Evolutionary conservation across 2,888 invertebrate genomes (phyloP).

Genomic region (Rhamnusium bicolor): DNA sequence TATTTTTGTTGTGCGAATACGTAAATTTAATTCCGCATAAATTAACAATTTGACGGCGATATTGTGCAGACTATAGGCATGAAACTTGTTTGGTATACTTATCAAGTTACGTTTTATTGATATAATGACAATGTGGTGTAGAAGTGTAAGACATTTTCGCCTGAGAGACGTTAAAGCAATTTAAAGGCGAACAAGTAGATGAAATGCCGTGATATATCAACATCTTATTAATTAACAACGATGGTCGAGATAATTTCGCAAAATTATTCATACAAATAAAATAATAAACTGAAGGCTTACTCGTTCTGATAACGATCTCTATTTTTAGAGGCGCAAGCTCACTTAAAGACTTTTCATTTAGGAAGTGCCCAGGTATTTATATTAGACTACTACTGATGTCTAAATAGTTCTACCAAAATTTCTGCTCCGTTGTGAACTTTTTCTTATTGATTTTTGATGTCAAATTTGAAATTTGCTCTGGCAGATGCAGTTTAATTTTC

Average conservation of each 20-base stretch:
- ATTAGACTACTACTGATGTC: too few relatives aligned
- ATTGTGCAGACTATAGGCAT: conserved; percentile 21
- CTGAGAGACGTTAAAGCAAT: conserved; percentile 49
- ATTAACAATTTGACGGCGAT: conserved; percentile 37
- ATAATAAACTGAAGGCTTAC: conserved; percentile 48
- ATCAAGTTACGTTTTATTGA: conserved; percentile 52
- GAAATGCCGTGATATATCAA: conserved; percentile 57
- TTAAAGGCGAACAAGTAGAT: conserved; percentile 50
- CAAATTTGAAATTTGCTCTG: too few relatives aligned
- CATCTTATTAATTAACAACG: conserved; percentile 61
- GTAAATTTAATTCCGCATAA: conserved; percentile 27
- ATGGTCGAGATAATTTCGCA: conserved; percentile 56
- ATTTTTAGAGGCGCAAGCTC: conserved; percentile 15
- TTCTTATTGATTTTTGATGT: too few relatives aligned
- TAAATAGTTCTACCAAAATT: too few relatives aligned
- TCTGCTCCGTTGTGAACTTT: too few relatives aligned
- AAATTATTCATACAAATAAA: conserved; percentile 57
- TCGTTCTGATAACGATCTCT: conserved; percentile 41
- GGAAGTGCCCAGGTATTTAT: background rate
- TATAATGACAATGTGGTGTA: conserved; percentile 52
- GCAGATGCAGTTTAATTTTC: too few relatives aligned
- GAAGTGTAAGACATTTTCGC: conserved; percentile 48
- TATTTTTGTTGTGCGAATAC: conserved; percentile 27
- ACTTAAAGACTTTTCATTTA: background rate
- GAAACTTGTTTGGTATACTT: conserved; percentile 47